Base-by-base conservation (phyloP, 2,797 vertebrate species). In the Smutsia temminckii region DNA sequence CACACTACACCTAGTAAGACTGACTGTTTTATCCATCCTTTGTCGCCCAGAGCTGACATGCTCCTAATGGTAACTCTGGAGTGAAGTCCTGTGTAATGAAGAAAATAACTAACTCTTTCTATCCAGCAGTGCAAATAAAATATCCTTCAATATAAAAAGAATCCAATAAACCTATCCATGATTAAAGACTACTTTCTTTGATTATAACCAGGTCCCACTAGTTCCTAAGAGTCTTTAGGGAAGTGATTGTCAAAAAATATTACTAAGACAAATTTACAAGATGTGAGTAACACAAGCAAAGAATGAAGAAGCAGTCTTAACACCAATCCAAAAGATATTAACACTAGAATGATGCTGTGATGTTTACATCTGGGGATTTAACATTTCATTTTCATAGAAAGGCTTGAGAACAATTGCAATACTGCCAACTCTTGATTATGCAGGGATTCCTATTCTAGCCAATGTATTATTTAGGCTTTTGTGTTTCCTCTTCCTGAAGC, bases 121-220 rank as follows among this genome's bases (percentile, higher is more conserved):
- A 84, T n/a, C 68, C 68, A 89, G 85, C 68, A 94, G 23, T 32
- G 51, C 61, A 90, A 97, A 97, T 34, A 57, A 85, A 93, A 95
- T 63, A 59, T 97, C 95, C 92, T 95, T 34, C 85, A 96, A 97
- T 51, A 78, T 59, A 91, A 97, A 96, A 85, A 94, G 85, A 14
- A 96, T 78, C 74, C 64, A 92, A 40, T 46, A 71, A 77, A 89
- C 96, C 59, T 63, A 84, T 29, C 42, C 10, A 5, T 29, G 57
- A 93, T 55, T 84, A 85, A 87, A 96, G 66, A 86, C 71, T 18
- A 46, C 42, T 37, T 20, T 64, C 91, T 85, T 85, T 68, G 72
- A 49, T 63, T 14, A 91, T 72, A 97, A 90, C 34, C 8, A 9
- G 72, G 74, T 0, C 1, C 18, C 68, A 79, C 68, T 89, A 83